Base-by-base conservation (phyloP, 2,888 invertebrate species). In the Bruchidius siliquastri region DNA sequence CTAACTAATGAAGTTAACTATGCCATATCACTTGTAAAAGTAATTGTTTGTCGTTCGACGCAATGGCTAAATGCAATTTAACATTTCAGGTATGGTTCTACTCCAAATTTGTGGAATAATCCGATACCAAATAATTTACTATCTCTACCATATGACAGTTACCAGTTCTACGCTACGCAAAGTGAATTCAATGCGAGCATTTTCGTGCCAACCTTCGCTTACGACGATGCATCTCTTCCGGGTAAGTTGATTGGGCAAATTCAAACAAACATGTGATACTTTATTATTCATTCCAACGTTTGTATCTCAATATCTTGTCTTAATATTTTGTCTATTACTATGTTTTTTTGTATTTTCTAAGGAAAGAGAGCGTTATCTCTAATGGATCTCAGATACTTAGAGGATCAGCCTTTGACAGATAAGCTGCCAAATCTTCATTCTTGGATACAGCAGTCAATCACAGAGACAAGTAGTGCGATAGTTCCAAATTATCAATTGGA, bases 181-280 rank as follows among this genome's bases (percentile, higher is more conserved):
- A 87, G 86, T 74, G 87, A 87, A 82, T 87, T 87, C 76, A 87
- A 87, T 76, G 87, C 87, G n/a, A 86, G 85, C 78, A 83, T 86
- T 49, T 86, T 84, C 74, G 81, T 85, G 75, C 85, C 86, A 22
- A 79, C 77, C 32, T 78, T 78, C 66, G 74, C 81, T 73, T 79
- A 77, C 67, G 80, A 76, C 72, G 80, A 79, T 20, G 18, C 10
- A 20, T 22, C 21, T 26, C 22, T 69, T 26, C 0, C 26, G 69
- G 69, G 70, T 67, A 22, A 68, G n/a, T 21, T n/a, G 22, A 68
- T 26, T 21, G 0, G n/a, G 22, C n/a, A 70, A n/a, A n/a, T n/a
- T 69, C 26, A 26, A 8, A 26, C 26, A 26, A 26, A 26, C 26
- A 26, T 26, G 8, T 26, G 26, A 26, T 26, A 26, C 26, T 26